A percentile compares a stretch with the other conserved stretches of the same genome.
Evolutionary conservation across 2,888 invertebrate species (phyloP).

Genomic region (Tethea ocularis): DNA sequence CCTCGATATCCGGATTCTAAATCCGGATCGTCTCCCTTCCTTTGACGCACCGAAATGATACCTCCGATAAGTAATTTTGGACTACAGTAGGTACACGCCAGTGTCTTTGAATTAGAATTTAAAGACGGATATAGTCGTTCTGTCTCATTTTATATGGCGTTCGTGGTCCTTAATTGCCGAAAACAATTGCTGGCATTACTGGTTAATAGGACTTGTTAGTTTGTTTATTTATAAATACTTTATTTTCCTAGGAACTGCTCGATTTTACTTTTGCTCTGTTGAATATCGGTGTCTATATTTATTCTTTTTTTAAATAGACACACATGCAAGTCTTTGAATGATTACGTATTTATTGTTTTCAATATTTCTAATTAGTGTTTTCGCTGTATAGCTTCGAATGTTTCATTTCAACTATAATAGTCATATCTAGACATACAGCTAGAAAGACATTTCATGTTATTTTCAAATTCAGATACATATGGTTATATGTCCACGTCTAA

Average conservation of each 20-base stretch:
- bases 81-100: constrained; percentile 17
- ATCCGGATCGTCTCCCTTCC: constrained; percentile 54
- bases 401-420: too few relatives aligned
- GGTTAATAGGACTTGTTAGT: neutral
- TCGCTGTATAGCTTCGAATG: too few relatives aligned
- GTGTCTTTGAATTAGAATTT: constrained; percentile 9
- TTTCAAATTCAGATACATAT: neutral
- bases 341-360: too few relatives aligned
- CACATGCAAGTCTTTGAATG: neutral
- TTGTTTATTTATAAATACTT: neutral
- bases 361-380: too few relatives aligned
- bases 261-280: neutral
- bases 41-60: constrained; percentile 58
- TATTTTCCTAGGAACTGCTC: neutral
- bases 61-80: constrained; percentile 58
- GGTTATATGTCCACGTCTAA: neutral
- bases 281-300: neutral
- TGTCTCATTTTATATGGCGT: neutral
- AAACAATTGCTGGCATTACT: constrained; percentile 3
- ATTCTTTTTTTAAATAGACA: neutral
- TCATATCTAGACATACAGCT: too few relatives aligned
- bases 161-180: constrained; percentile 2
- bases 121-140: neutral
- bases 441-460: too few relatives aligned
- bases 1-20: constrained; percentile 75